A percentile compares a stretch with the other conserved stretches of the same genome.
Conservation (phyloP, 2,888 invertebrate genomes). For the Microctonus brassicae region DNA sequence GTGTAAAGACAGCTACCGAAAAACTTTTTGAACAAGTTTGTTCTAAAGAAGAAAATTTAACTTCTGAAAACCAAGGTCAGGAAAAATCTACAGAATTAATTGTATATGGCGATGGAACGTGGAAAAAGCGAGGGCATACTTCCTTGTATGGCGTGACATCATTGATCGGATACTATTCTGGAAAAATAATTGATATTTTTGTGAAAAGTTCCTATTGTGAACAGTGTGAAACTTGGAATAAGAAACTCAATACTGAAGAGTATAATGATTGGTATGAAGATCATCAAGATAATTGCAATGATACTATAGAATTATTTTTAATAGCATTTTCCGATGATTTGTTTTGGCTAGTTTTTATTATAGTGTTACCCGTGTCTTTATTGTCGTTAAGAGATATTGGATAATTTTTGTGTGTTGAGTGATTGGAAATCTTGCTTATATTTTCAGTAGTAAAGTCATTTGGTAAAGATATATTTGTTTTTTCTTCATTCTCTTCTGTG, state of each 20-base stretch:
- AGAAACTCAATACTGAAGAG: conserved; percentile 9
- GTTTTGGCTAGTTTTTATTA: too few relatives aligned
- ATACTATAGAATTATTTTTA: too few relatives aligned
- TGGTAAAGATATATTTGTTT: too few relatives aligned
- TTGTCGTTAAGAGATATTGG: too few relatives aligned
- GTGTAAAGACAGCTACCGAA: conserved; percentile 24
- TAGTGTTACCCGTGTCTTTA: too few relatives aligned
- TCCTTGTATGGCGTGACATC: conserved; percentile 1
- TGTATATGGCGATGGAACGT: conserved; percentile 23
- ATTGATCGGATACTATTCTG: conserved; percentile 16
- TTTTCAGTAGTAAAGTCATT: too few relatives aligned
- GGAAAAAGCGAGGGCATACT: conserved; percentile 20
- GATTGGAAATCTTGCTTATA: too few relatives aligned
- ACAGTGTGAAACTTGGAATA: not conserved
- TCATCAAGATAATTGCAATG: conserved; percentile 3
- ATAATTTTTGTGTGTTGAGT: too few relatives aligned
- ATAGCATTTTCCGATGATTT: too few relatives aligned
- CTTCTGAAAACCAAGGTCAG: not conserved
- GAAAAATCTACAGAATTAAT: conserved; percentile 6
- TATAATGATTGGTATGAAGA: conserved; percentile 10
- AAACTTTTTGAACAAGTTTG: not conserved
- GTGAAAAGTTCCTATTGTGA: conserved; percentile 9
- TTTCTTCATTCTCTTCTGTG: too few relatives aligned
- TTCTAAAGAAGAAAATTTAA: not conserved
- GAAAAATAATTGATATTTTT: conserved; percentile 16